These are phyloP conservation scores for Drosophila anomelani DNA, from an alignment of 2,888 invertebrate species.

Conservation along the genomic window DNA sequence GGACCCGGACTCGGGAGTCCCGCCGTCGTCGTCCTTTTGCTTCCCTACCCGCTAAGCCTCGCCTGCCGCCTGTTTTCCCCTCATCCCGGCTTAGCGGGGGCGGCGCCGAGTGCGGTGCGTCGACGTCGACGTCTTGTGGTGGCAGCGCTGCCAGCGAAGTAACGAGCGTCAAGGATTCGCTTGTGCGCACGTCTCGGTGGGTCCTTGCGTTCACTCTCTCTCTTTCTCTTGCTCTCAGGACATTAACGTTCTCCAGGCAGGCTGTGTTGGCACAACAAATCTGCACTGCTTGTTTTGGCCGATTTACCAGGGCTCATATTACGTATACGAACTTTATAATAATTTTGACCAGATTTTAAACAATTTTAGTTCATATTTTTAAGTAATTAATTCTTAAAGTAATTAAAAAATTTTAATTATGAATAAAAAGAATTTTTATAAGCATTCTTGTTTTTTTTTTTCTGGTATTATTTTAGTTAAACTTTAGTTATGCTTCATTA, in stretches of 20 bases:
- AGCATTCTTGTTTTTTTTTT: no score
- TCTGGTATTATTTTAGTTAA: no score
- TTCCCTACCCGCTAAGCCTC: neutral
- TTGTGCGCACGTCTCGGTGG: constrained; percentile 24
- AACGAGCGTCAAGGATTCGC: constrained; percentile 33
- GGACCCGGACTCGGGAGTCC: constrained; percentile 42
- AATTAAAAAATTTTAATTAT: no score
- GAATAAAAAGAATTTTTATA: no score
- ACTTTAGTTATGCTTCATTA: no score
- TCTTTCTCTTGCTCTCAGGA: neutral
- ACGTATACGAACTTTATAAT: neutral
- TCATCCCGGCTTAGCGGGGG: constrained; percentile 26
- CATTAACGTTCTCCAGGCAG: constrained; percentile 3
- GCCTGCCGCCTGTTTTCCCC: neutral
- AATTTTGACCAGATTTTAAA: no score
- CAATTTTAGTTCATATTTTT: neutral
- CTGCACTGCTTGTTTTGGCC: constrained; percentile 14
- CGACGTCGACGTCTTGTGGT: neutral
- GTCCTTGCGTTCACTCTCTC: neutral
- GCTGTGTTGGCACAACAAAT: constrained; percentile 11
- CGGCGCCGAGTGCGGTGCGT: constrained; percentile 21
- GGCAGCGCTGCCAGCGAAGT: constrained; percentile 31
- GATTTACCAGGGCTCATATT: constrained; percentile 5
- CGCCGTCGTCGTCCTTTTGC: neutral
- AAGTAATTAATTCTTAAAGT: no score